These are phyloP conservation scores for Tinamus major DNA, from an alignment of 2,797 vertebrate genomes.

Conservation along the genomic window DNA sequence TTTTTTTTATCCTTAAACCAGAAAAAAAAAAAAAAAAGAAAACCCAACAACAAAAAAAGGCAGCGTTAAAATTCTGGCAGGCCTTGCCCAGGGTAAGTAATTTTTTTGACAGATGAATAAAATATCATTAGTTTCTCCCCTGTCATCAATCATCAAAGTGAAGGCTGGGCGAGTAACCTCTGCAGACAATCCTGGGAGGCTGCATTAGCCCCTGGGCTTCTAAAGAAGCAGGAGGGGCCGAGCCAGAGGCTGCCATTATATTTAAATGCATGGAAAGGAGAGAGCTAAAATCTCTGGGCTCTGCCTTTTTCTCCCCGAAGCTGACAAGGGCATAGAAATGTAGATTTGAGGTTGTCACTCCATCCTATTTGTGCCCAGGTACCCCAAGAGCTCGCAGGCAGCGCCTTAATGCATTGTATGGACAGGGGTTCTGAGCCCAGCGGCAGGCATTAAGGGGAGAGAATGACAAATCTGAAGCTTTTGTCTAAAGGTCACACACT, in stretches of 20 bases:
- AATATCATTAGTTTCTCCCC: slow-evolving; percentile 71
- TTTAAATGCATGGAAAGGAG: slow-evolving; percentile 29
- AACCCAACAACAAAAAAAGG: not conserved
- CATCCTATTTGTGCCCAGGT: slow-evolving; percentile 68
- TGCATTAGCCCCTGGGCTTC: slow-evolving; percentile 49
- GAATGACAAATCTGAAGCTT: slow-evolving; percentile 68
- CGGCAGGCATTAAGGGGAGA: slow-evolving; percentile 35
- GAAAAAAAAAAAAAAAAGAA: no score
- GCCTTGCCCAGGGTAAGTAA: slow-evolving; percentile 56
- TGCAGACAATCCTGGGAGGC: slow-evolving; percentile 66
- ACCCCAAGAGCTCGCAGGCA: slow-evolving; percentile 15
- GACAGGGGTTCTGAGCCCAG: not conserved
- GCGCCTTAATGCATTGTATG: not conserved
- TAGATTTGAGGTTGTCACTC: slow-evolving; percentile 64
- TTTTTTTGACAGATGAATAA: slow-evolving; percentile 76
- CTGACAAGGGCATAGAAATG: slow-evolving; percentile 70
- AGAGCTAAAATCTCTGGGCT: slow-evolving; percentile 38
- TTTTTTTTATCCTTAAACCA: not conserved
- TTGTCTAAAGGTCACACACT: slow-evolving; percentile 73
- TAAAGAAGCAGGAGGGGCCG: slow-evolving; percentile 55
- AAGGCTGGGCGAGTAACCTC: slow-evolving; percentile 68
- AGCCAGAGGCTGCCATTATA: slow-evolving; percentile 25
- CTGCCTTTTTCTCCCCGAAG: slow-evolving; percentile 28
- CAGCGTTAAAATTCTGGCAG: not conserved
- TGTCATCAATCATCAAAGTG: slow-evolving; percentile 62